Evolutionary conservation across 2,888 invertebrate species (phyloP).

Genomic region (Zaprionus lineosus): DNA sequence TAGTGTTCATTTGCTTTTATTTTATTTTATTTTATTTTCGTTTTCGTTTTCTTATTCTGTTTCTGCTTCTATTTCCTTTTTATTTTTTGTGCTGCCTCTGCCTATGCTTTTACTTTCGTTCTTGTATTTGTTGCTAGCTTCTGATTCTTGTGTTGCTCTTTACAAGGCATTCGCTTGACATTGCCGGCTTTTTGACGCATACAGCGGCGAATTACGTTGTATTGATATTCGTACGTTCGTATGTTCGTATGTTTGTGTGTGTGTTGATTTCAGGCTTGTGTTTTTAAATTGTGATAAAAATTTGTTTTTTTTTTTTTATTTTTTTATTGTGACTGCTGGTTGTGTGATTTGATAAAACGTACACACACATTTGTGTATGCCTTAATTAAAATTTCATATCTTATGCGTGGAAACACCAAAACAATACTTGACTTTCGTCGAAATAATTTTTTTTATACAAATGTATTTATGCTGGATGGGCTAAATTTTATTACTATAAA

Average conservation of each 20-base stretch:
- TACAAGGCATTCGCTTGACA: conserved; percentile 36
- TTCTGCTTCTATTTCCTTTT: conserved; percentile 18
- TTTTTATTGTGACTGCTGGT: conserved; percentile 15
- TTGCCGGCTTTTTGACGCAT: conserved; percentile 59
- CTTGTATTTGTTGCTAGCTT: conserved; percentile 43
- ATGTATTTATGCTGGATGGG: conserved; percentile 10
- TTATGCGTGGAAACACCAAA: conserved; percentile 24
- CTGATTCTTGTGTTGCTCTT: conserved; percentile 37
- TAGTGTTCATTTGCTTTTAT: conserved; percentile 26
- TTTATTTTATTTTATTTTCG: background rate
- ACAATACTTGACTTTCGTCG: conserved; percentile 12
- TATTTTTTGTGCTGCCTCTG: conserved; percentile 30
- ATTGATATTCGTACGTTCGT: background rate
- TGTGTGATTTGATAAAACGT: conserved; percentile 46
- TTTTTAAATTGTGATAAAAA: conserved; percentile 36
- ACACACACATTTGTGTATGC: conserved; percentile 18
- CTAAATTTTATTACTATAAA: conserved; percentile 46
- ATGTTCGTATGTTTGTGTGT: conserved; percentile 5
- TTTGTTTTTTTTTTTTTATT: conserved; percentile 20
- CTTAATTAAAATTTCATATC: conserved; percentile 44
- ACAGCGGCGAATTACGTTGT: conserved; percentile 40
- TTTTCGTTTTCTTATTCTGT: conserved; percentile 1
- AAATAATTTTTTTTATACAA: conserved; percentile 8
- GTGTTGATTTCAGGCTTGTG: conserved; percentile 21
- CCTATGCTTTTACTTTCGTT: conserved; percentile 73